Percentiles rank a stretch among this genome's conserved stretches.
Conservation (phyloP, 2,797 vertebrate genomes). For the Notolabrus celidotus region DNA sequence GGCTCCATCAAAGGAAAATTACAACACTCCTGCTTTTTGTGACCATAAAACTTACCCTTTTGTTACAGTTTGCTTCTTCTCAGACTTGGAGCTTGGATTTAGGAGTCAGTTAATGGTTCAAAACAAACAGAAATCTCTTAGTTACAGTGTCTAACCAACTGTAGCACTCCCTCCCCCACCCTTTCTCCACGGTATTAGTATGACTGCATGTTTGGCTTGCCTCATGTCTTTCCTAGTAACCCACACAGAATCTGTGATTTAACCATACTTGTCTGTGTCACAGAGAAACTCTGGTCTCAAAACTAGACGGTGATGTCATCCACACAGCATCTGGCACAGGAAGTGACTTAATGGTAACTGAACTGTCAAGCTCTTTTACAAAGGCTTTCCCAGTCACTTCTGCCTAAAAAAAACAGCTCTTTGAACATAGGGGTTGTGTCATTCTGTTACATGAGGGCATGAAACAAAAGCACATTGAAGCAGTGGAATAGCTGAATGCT, state of each 20-base stretch:
- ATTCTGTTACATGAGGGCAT: slow-evolving; percentile 45
- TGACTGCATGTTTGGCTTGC: slow-evolving; percentile 82
- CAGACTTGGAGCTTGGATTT: slow-evolving; percentile 52
- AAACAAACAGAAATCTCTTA: slow-evolving; percentile 78
- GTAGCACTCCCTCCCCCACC: slow-evolving; percentile 50
- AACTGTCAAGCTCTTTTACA: slow-evolving; percentile 52
- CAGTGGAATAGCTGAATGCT: slow-evolving; percentile 29
- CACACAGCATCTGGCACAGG: slow-evolving; percentile 65
- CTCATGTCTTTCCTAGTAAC: slow-evolving; percentile 76
- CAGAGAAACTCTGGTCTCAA: slow-evolving; percentile 77
- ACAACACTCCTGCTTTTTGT: slow-evolving; percentile 33
- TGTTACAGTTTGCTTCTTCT: slow-evolving; percentile 39
- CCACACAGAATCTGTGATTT: slow-evolving; percentile 74
- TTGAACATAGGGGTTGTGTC: slow-evolving; percentile 37
- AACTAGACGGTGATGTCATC: slow-evolving; percentile 81
- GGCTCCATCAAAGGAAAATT: slow-evolving; percentile 61
- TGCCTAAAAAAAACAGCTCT: slow-evolving; percentile 52
- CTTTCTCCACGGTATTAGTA: slow-evolving; percentile 70
- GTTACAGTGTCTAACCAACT: slow-evolving; percentile 73
- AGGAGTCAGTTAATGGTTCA: slow-evolving; percentile 56
- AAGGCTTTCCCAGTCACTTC: slow-evolving; percentile 37
- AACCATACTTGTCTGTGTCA: slow-evolving; percentile 76
- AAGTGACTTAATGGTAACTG: slow-evolving; percentile 71
- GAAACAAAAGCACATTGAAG: slow-evolving; percentile 2
- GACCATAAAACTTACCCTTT: slow-evolving; percentile 38